A percentile compares a stretch with the other conserved stretches of the same genome.
These are phyloP conservation scores for Augochlorella aurata DNA, from an alignment of 2,888 invertebrate species.

Conservation along the genomic window DNA sequence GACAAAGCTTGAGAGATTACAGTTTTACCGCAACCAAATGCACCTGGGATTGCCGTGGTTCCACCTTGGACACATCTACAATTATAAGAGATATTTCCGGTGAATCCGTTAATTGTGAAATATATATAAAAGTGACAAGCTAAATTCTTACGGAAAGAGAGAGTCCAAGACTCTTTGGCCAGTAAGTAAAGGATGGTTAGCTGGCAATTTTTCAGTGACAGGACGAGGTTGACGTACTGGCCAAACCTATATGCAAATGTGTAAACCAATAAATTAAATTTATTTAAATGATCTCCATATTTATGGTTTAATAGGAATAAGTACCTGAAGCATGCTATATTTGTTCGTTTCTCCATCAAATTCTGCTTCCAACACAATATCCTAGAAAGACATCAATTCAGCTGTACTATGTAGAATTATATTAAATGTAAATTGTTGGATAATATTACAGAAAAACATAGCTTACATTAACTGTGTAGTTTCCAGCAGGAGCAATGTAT, in stretches of 20 bases:
- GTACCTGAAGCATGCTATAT: conserved; percentile 95
- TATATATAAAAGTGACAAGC: neutral
- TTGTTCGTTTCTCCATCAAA: conserved; percentile 97
- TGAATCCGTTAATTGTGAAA: conserved; percentile 59
- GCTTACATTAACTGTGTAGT: conserved; percentile 95
- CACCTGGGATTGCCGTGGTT: conserved; percentile 99
- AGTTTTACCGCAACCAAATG: conserved; percentile 99
- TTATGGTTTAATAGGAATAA: neutral
- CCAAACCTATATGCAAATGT: conserved; percentile 87
- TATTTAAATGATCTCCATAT: neutral
- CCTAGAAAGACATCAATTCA: conserved; percentile 83
- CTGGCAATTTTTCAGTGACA: conserved; percentile 97
- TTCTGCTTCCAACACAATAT: conserved; percentile 98
- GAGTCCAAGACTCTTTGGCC: conserved; percentile 99
- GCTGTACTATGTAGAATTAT: neutral
- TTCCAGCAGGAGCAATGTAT: conserved; percentile 96
- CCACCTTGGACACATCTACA: conserved; percentile 97
- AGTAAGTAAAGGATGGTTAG: conserved; percentile 98
- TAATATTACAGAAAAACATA: neutral
- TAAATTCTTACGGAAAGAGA: conserved; percentile 92
- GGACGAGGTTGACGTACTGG: conserved; percentile 99
- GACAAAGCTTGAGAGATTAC: conserved; percentile 99
- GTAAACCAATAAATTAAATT: neutral
- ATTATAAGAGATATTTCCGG: conserved; percentile 18
- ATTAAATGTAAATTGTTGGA: neutral